phyloP scores from a whole-genome alignment of 2,797 vertebrate species.

The Coreius guichenoti region DNA sequence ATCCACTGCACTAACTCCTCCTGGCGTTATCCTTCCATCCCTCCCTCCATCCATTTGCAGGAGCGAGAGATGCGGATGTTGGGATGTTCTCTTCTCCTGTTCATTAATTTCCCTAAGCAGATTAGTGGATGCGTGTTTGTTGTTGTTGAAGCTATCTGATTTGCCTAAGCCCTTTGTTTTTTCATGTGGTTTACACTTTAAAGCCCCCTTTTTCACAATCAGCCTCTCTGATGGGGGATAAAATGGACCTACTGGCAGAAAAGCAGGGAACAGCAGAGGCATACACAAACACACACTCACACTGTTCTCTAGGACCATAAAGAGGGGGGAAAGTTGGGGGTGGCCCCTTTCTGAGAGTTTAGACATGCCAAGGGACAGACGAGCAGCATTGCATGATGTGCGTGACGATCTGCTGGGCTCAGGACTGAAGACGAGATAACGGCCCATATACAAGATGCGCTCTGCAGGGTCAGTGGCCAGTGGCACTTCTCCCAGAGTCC shows the following conservation, averaged over 20 bases:
- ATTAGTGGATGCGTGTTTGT: conserved; percentile 95
- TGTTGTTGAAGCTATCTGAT: conserved; percentile 98
- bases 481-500: conserved; percentile 42
- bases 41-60: conserved; percentile 51
- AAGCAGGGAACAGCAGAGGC: conserved; percentile 74
- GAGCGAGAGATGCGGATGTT: conserved; percentile 52
- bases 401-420: conserved; percentile 53
- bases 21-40: conserved; percentile 76
- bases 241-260: conserved; percentile 87
- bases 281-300: conserved; percentile 57
- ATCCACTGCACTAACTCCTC: conserved; percentile 90
- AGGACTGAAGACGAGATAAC: conserved; percentile 56
- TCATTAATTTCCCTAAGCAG: conserved; percentile 99
- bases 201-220: conserved; percentile 89
- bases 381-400: conserved; percentile 49
- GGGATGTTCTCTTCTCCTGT: conserved; percentile 82
- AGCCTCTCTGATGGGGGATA: conserved; percentile 91
- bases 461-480: conserved; percentile 50
- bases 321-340: conserved; percentile 68
- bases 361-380: conserved; percentile 53
- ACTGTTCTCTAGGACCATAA: conserved; percentile 67
- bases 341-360: conserved; percentile 52
- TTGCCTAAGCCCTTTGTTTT: conserved; percentile 99
- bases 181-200: conserved; percentile 99
- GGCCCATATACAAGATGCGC: conserved; percentile 44